Evolutionary conservation across 2,113 vertebrate genomes (phyloP).

Genomic region (human): DNA sequence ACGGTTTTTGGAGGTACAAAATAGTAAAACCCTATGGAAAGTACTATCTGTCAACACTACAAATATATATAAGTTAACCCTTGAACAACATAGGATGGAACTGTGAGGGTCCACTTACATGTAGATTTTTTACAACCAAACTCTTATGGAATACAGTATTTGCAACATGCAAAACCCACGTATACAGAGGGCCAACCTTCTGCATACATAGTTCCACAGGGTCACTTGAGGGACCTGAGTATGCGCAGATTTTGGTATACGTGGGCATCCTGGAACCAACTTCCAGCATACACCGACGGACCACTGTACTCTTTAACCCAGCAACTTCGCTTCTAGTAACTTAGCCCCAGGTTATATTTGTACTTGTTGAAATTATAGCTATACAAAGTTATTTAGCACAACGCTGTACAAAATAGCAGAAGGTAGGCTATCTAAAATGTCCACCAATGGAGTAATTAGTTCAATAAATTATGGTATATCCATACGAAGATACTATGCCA

Average conservation of each 20-base stretch:
- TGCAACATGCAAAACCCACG: not conserved
- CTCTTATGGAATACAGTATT: not conserved
- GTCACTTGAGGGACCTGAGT: not conserved
- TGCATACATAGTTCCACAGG: not conserved
- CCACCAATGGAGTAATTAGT: not conserved
- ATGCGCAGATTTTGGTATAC: not conserved
- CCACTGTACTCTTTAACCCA: not conserved
- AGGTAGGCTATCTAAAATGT: not conserved
- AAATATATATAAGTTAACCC: not conserved
- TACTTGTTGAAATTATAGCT: not conserved
- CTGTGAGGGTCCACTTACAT: not conserved
- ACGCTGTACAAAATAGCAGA: not conserved
- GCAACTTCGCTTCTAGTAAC: not conserved
- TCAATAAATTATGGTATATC: not conserved
- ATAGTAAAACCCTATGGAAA: not conserved
- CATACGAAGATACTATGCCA: not conserved
- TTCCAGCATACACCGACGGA: not conserved
- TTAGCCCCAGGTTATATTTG: conserved; percentile 3
- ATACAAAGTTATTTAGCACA: not conserved
- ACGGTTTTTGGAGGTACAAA: not conserved
- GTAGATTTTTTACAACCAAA: not conserved
- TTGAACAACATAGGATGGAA: not conserved
- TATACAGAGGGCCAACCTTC: not conserved
- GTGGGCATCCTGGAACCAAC: not conserved
- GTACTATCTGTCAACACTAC: not conserved